phyloP scores from a whole-genome alignment of 2,113 vertebrate species.

The Peucedramus taeniatus region DNA sequence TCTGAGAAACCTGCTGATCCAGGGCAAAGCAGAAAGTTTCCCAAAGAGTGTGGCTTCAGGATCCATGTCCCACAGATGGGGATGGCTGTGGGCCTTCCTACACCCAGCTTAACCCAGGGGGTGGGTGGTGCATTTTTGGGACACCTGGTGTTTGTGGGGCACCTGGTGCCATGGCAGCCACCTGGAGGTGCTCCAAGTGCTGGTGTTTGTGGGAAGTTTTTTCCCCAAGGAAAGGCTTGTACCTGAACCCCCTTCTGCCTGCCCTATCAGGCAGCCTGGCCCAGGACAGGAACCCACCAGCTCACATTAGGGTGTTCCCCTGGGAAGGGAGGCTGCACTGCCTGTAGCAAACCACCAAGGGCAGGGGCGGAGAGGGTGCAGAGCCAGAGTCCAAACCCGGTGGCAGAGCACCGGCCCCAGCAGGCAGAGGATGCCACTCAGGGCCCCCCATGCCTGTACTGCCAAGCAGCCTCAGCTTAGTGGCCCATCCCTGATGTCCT shows the following conservation, averaged over 20 bases:
- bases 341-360: background rate
- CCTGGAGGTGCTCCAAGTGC: background rate
- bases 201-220: background rate
- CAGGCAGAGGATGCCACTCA: background rate
- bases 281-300: background rate
- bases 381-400: background rate
- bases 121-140: accelerated
- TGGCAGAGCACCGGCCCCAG: background rate
- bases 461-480: background rate
- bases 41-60: background rate
- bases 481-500: accelerated
- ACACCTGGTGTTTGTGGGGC: background rate
- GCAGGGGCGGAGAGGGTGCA: background rate
- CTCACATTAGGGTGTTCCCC: background rate
- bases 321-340: background rate
- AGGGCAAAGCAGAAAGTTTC: background rate
- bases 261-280: background rate
- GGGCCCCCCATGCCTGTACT: background rate
- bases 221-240: background rate
- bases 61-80: background rate
- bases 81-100: background rate
- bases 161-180: background rate
- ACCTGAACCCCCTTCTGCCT: background rate
- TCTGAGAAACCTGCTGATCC: background rate
- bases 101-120: background rate